These are phyloP conservation scores for Cheilosia soror DNA, from an alignment of 2,888 invertebrate genomes.

Conservation along the genomic window DNA sequence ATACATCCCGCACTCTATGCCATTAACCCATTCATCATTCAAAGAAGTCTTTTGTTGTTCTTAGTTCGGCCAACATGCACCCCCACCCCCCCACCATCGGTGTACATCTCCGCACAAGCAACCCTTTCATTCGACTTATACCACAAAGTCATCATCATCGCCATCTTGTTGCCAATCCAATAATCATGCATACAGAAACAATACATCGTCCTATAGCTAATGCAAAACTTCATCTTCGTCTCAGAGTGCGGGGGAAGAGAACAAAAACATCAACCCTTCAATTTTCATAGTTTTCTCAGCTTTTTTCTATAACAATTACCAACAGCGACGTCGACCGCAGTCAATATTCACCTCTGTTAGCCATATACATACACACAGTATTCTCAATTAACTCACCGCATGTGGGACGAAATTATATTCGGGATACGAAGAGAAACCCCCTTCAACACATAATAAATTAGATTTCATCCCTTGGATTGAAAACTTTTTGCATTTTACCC, in stretches of 20 bases:
- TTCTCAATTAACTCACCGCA: constrained; percentile 67
- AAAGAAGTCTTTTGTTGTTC: constrained; percentile 61
- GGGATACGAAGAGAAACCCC: constrained; percentile 49
- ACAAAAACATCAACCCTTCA: constrained; percentile 60
- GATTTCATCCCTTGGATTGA: constrained; percentile 70
- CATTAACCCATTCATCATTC: constrained; percentile 74
- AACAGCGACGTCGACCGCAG: constrained; percentile 39
- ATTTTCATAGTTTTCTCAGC: constrained; percentile 53
- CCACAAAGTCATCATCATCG: constrained; percentile 71
- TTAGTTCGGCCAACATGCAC: constrained; percentile 14
- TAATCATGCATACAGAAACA: constrained; percentile 70
- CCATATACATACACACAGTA: constrained; percentile 10
- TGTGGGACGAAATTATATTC: constrained; percentile 32
- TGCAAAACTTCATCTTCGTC: constrained; percentile 65
- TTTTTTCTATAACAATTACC: constrained; percentile 48
- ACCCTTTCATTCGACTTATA: constrained; percentile 45
- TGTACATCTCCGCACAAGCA: neutral
- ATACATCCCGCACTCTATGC: constrained; percentile 54
- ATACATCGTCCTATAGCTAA: constrained; percentile 56
- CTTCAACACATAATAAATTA: constrained; percentile 75
- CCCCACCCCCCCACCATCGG: neutral
- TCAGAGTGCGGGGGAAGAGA: neutral
- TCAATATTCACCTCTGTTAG: constrained; percentile 37
- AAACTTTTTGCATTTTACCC: constrained; percentile 72
- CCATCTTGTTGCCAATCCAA: constrained; percentile 64